Percentiles rank a stretch among this genome's conserved stretches.
Conservation (phyloP, 2,113 vertebrate species). For the Eretmochelys imbricata region DNA sequence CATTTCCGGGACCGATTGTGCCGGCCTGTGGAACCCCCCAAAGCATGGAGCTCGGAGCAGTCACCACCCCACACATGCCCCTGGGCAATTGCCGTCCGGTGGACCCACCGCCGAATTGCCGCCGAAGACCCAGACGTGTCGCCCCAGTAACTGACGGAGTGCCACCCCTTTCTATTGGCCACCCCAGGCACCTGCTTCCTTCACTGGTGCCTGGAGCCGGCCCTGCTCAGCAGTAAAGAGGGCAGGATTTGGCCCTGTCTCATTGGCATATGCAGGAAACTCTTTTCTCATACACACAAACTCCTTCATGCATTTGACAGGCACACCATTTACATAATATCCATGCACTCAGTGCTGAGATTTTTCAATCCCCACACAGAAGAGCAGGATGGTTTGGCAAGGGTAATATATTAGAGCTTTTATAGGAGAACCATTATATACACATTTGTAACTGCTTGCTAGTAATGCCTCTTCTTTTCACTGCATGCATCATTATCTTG, state of each 20-base stretch:
- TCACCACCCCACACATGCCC: no score
- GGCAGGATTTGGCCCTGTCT: neutral
- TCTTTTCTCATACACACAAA: neutral
- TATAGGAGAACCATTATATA: neutral
- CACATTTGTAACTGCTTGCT: slow-evolving; percentile 23
- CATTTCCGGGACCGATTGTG: no score
- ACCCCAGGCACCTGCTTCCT: no score
- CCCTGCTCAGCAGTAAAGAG: neutral
- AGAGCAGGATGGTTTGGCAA: neutral
- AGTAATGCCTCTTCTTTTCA: slow-evolving; percentile 11
- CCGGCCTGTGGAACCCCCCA: no score
- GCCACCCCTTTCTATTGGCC: no score
- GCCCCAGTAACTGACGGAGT: no score
- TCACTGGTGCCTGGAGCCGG: no score
- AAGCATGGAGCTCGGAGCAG: no score
- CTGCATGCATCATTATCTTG: slow-evolving; percentile 1
- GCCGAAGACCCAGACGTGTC: no score
- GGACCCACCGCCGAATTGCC: no score
- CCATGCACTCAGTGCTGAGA: neutral
- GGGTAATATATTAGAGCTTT: slow-evolving; percentile 31
- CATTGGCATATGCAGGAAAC: neutral
- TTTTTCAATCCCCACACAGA: slow-evolving; percentile 1
- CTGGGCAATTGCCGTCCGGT: no score
- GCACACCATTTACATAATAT: neutral
- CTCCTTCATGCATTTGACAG: neutral